phyloP scores from a whole-genome alignment of 2,888 invertebrate species.

The Harpalus rufipes region DNA sequence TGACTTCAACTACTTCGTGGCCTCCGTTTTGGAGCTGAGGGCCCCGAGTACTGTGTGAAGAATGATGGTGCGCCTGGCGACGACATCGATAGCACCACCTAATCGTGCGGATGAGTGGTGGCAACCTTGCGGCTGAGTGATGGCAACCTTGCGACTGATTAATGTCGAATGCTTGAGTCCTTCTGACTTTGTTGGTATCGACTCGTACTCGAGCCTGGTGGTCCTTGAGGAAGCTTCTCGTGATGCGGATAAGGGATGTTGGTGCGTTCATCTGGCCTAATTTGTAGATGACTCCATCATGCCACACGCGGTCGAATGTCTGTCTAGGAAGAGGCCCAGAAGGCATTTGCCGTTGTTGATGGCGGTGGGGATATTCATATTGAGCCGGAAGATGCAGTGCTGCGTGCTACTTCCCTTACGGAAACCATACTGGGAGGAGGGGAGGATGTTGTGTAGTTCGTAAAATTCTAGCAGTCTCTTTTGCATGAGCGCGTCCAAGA shows the following conservation, averaged over 20 bases:
- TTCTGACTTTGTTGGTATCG: too few relatives aligned
- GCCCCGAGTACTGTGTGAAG: too few relatives aligned
- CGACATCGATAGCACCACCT: too few relatives aligned
- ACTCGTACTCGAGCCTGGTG: too few relatives aligned
- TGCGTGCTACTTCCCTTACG: background rate
- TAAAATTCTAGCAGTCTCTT: background rate
- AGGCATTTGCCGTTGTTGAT: background rate
- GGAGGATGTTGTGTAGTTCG: background rate
- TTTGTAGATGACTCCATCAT: background rate
- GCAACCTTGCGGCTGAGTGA: too few relatives aligned
- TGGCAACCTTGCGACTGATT: too few relatives aligned
- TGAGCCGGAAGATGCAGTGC: background rate
- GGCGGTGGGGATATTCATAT: background rate
- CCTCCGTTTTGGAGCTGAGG: too few relatives aligned
- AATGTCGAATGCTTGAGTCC: too few relatives aligned
- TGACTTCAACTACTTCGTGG: too few relatives aligned
- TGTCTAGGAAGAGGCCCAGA: background rate
- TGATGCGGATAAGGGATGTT: background rate
- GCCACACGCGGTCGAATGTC: background rate
- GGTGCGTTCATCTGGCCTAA: background rate
- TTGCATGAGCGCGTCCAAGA: background rate
- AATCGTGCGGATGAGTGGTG: too few relatives aligned
- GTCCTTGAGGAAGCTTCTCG: background rate
- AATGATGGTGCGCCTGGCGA: too few relatives aligned
- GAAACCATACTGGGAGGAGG: background rate